phyloP scores from a whole-genome alignment of 2,888 invertebrate species.

The Pollenia labialis region DNA sequence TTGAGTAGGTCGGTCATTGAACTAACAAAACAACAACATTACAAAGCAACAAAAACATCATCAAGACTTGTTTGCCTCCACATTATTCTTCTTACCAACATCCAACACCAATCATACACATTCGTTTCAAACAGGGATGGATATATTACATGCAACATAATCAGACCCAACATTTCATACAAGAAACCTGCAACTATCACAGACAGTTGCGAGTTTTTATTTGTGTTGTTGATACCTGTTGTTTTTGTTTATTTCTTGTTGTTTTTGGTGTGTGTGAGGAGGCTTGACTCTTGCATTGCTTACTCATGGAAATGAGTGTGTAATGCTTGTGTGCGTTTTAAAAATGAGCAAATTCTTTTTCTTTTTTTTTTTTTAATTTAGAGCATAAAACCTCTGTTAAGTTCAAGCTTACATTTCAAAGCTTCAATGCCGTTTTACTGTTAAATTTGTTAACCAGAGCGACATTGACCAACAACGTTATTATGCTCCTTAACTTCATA shows the following conservation, averaged over 20 bases:
- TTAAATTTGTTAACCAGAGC: conserved; percentile 57
- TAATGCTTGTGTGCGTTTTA: background rate
- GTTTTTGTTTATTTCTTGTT: conserved; percentile 58
- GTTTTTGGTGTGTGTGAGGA: conserved; percentile 18
- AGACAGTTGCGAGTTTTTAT: background rate
- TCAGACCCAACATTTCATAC: conserved; percentile 27
- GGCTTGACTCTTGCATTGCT: conserved; percentile 48
- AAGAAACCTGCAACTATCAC: conserved; percentile 19
- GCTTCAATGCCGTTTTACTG: conserved; percentile 56
- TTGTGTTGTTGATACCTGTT: conserved; percentile 38
- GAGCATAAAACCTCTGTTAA: conserved; percentile 77
- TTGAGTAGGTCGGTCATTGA: conserved; percentile 85
- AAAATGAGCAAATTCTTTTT: conserved; percentile 13
- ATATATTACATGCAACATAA: conserved; percentile 47
- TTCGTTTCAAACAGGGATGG: conserved; percentile 43
- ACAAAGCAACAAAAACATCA: conserved; percentile 41
- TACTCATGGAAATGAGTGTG: conserved; percentile 6
- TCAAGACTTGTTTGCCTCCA: conserved; percentile 59
- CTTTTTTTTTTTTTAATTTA: background rate
- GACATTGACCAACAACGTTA: conserved; percentile 65
- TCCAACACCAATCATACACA: background rate
- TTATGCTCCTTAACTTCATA: conserved; percentile 27
- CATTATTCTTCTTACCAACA: conserved; percentile 18
- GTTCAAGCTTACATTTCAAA: conserved; percentile 63
- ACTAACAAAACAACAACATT: conserved; percentile 78